Percentiles rank a stretch among this genome's conserved stretches.
Evolutionary conservation across 1,140 invertebrate species (phyloP).

Genomic region (Sitobion miscanthi): DNA sequence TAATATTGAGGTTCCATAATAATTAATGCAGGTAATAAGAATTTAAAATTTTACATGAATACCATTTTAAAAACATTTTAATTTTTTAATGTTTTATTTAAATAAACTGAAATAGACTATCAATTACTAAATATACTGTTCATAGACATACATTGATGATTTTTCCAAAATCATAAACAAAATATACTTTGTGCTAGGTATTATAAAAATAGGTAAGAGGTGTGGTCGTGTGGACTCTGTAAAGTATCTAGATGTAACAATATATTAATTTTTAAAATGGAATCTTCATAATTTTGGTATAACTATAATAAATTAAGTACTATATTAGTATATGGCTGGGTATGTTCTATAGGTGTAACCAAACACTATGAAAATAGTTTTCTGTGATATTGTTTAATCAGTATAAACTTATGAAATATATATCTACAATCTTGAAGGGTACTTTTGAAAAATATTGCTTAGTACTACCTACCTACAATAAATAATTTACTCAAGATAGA

Average conservation of each 20-base stretch:
- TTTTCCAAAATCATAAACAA: too few species aligned
- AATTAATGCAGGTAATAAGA: too few species aligned
- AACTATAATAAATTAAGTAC: not conserved
- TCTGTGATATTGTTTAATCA: not conserved
- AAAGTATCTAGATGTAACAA: not conserved
- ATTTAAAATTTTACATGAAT: too few species aligned
- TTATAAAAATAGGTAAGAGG: not conserved
- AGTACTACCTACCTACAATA: not conserved
- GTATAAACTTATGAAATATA: not conserved
- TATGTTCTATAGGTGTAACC: not conserved
- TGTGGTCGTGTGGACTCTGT: not conserved
- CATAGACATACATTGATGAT: too few species aligned
- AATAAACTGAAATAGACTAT: too few species aligned
- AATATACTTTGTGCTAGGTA: too few species aligned
- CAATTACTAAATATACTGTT: too few species aligned
- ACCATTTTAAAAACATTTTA: too few species aligned
- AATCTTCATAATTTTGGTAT: not conserved
- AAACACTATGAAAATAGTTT: not conserved
- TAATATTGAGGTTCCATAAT: too few species aligned
- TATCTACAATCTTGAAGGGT: not conserved
- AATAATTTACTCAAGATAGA: too few species aligned
- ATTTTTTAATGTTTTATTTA: too few species aligned
- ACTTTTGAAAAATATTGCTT: not conserved
- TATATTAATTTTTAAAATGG: not conserved
- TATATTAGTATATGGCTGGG: too few species aligned